phyloP scores from a whole-genome alignment of 2,797 vertebrate genomes.

The Austrolebias charrua region DNA sequence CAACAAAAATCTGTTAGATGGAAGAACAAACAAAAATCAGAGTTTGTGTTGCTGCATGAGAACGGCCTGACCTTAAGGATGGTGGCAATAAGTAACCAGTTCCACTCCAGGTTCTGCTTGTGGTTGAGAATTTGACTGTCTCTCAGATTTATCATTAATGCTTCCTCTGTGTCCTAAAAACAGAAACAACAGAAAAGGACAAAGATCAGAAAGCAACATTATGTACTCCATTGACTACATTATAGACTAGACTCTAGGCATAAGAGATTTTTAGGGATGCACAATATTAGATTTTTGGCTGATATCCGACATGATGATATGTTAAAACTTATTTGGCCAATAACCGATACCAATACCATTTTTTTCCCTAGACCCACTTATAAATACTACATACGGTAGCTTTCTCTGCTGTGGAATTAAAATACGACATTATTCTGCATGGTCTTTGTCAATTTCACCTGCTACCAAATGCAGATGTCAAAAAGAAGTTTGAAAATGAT shows the following conservation, averaged over 20 bases:
- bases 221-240: neutral
- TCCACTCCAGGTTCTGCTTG: constrained; percentile 98
- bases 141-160: constrained; percentile 90
- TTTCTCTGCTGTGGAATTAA: no score
- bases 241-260: neutral
- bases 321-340: no score
- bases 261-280: neutral
- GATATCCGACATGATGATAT: no score
- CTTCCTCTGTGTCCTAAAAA: constrained; percentile 94
- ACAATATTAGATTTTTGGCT: no score
- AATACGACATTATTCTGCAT: no score
- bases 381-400: no score
- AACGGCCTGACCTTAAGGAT: constrained; percentile 88
- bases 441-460: no score
- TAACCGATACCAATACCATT: no score
- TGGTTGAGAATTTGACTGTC: constrained; percentile 97
- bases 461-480: no score
- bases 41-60: constrained; percentile 10
- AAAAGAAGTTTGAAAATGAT: no score
- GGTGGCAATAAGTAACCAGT: constrained; percentile 96
- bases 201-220: neutral
- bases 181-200: neutral
- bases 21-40: neutral
- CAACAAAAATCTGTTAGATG: neutral
- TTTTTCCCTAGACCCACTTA: no score